phyloP scores from a whole-genome alignment of 2,888 invertebrate species.

The Allophyes oxyacanthae region DNA sequence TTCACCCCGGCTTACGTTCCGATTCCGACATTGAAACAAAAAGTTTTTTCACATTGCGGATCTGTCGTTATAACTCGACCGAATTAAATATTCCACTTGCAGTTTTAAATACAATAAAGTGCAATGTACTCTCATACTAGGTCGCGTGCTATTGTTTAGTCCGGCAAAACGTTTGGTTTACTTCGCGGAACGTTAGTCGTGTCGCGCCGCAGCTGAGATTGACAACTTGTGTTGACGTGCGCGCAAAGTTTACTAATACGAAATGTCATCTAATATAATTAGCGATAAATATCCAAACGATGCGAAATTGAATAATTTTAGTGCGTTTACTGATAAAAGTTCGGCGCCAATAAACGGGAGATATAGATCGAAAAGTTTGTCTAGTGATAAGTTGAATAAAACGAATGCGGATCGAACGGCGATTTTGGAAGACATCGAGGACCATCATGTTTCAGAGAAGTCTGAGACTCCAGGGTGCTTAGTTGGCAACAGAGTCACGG shows the following conservation, averaged over 20 bases:
- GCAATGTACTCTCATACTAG: conserved; percentile 64
- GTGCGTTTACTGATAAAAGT: conserved; percentile 80
- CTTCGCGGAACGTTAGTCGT: conserved; percentile 75
- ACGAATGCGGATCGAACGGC: conserved; percentile 83
- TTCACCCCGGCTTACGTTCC: conserved; percentile 60
- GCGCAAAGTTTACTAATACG: conserved; percentile 69
- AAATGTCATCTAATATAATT: conserved; percentile 83
- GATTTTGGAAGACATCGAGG: conserved; percentile 83
- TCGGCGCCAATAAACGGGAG: conserved; percentile 77
- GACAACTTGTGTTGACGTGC: conserved; percentile 75
- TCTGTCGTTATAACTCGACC: conserved; percentile 56
- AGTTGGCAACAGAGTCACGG: conserved; percentile 74
- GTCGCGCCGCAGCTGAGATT: conserved; percentile 75
- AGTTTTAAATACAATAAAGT: conserved; percentile 56
- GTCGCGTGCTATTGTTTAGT: conserved; percentile 78
- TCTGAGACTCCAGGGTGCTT: conserved; percentile 84
- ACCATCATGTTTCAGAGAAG: conserved; percentile 78
- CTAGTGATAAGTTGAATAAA: conserved; percentile 86
- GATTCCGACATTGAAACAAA: conserved; percentile 68
- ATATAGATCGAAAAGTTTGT: conserved; percentile 85
- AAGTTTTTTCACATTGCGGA: conserved; percentile 52
- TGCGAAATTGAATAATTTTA: conserved; percentile 80
- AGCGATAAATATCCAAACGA: conserved; percentile 80
- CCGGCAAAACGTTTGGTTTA: conserved; percentile 76
- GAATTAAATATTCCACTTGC: conserved; percentile 55